A percentile compares a stretch with the other conserved stretches of the same genome.
Conservation (phyloP, 2,888 invertebrate species). For the Andrena chrysosceles region DNA sequence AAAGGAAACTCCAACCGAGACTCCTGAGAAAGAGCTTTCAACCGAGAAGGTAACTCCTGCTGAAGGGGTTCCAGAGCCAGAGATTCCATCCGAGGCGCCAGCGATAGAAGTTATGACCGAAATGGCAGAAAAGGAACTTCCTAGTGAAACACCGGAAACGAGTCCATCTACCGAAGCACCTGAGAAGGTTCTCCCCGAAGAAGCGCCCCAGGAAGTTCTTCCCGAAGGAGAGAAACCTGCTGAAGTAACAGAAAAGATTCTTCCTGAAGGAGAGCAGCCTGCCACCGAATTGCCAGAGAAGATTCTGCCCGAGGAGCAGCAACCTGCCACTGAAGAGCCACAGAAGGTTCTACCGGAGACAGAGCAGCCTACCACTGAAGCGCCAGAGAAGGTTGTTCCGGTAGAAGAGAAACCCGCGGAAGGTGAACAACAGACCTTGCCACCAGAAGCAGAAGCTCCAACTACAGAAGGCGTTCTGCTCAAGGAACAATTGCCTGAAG, state of each 20-base stretch:
- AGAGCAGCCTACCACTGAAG: slow-evolving; percentile 24
- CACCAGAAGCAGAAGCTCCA: slow-evolving; percentile 35
- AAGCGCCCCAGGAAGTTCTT: slow-evolving; percentile 25
- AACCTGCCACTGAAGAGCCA: not conserved
- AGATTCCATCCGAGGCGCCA: slow-evolving; percentile 20
- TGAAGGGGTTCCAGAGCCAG: slow-evolving; percentile 14
- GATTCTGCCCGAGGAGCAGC: slow-evolving; percentile 20
- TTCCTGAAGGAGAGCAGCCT: not conserved
- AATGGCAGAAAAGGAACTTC: not conserved
- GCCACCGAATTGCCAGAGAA: slow-evolving; percentile 40
- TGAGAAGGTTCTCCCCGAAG: slow-evolving; percentile 31
- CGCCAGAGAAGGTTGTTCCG: slow-evolving; percentile 24
- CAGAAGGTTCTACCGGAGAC: not conserved
- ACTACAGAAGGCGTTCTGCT: slow-evolving; percentile 23
- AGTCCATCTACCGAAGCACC: slow-evolving; percentile 10
- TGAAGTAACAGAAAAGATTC: not conserved
- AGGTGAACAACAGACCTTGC: slow-evolving; percentile 54
- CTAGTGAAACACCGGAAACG: slow-evolving; percentile 12
- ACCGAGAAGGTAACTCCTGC: slow-evolving; percentile 16
- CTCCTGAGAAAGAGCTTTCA: slow-evolving; percentile 12
- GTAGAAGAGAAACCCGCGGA: slow-evolving; percentile 34
- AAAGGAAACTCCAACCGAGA: slow-evolving; percentile 10
- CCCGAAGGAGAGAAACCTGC: slow-evolving; percentile 33
- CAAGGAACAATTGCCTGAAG: slow-evolving; percentile 38
- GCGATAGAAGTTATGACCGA: not conserved